Conservation (phyloP, 2,888 invertebrate genomes). For the Parthenolecanium corni region DNA sequence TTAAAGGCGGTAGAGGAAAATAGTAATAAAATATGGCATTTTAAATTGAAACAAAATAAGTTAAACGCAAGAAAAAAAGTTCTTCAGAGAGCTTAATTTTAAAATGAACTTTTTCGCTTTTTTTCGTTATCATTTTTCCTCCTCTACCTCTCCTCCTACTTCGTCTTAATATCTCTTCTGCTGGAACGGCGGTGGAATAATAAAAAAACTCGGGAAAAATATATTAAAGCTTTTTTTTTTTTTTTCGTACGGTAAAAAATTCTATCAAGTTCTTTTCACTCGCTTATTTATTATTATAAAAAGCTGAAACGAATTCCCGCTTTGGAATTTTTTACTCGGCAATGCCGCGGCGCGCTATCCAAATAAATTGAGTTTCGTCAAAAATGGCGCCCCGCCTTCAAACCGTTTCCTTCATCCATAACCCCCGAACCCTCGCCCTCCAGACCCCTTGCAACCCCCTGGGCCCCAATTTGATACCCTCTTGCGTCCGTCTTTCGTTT, state of each 20-base stretch:
- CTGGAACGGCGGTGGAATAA: neutral
- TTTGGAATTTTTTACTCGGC: constrained; percentile 27
- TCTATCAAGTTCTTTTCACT: constrained; percentile 28
- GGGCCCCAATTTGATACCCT: too few species aligned
- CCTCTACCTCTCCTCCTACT: neutral
- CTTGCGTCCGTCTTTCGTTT: too few species aligned
- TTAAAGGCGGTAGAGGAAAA: constrained; percentile 1
- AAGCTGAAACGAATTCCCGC: constrained; percentile 33
- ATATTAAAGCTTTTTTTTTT: constrained; percentile 21
- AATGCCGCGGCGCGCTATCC: constrained; percentile 29
- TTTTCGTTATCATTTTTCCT: neutral
- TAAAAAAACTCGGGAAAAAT: constrained; percentile 21
- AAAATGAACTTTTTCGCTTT: constrained; percentile 9
- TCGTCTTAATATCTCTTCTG: neutral
- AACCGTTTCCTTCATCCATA: neutral
- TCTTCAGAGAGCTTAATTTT: constrained; percentile 21
- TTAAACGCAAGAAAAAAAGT: constrained; percentile 24
- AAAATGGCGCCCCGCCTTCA: constrained; percentile 14
- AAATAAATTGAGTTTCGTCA: constrained; percentile 32
- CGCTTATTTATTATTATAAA: constrained; percentile 26
- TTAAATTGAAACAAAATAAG: constrained; percentile 20
- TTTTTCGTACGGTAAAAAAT: constrained; percentile 15
- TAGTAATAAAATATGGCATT: constrained; percentile 23
- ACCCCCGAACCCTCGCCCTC: too few species aligned
- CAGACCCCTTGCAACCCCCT: too few species aligned